Conservation (phyloP, 2,113 vertebrate genomes). For the Paradoxurus hermaphroditus region DNA sequence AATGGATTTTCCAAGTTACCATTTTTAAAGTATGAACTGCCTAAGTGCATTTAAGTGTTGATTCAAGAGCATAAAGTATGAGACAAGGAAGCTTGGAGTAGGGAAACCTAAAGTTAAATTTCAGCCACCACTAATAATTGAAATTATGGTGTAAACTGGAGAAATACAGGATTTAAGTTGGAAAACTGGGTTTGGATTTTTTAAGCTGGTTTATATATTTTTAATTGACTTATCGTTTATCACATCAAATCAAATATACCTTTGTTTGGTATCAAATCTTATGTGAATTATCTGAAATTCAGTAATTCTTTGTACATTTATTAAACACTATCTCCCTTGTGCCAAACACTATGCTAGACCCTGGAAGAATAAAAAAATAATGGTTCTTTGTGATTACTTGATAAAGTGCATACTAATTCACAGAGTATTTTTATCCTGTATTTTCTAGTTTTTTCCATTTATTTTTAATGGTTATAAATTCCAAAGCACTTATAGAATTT, state of each 20-base stretch:
- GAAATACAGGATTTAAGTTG: neutral
- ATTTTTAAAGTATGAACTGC: neutral
- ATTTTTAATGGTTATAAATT: constrained; percentile 32
- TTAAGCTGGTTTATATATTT: neutral
- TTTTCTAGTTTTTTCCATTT: constrained; percentile 25
- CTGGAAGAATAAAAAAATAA: neutral
- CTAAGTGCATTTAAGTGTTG: neutral
- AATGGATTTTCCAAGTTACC: neutral
- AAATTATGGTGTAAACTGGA: neutral
- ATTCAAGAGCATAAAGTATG: neutral
- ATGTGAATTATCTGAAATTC: neutral
- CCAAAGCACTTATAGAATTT: constrained; percentile 17
- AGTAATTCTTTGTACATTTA: neutral
- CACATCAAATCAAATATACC: neutral
- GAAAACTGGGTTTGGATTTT: neutral
- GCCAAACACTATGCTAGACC: neutral
- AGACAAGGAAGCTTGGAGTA: neutral
- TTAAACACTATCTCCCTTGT: neutral
- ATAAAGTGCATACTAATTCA: neutral
- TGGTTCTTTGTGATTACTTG: neutral
- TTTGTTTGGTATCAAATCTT: neutral
- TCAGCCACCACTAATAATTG: neutral
- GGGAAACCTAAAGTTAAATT: neutral
- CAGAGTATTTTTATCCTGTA: neutral
- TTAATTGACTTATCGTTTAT: neutral